Conservation (phyloP, 2,113 vertebrate species). For the Oncorhynchus tshawytscha region DNA sequence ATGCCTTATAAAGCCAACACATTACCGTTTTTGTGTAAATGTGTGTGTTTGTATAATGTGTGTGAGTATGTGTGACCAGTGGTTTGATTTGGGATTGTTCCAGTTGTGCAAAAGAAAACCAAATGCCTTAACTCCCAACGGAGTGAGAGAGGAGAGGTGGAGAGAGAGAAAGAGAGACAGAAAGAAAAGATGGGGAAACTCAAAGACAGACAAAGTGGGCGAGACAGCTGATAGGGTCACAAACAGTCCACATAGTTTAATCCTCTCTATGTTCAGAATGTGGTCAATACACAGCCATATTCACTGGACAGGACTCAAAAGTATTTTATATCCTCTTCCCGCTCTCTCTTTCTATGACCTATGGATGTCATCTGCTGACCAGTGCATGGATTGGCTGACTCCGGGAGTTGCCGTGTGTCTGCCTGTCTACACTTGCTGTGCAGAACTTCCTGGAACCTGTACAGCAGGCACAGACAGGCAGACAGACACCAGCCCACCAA, state of each 20-base stretch:
- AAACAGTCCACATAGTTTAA: neutral
- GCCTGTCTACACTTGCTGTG: slow-evolving; percentile 99
- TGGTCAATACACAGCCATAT: neutral
- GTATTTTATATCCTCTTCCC: neutral
- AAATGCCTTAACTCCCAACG: slow-evolving; percentile 60
- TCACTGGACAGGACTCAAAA: neutral
- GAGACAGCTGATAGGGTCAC: neutral
- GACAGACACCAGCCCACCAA: slow-evolving; percentile 94
- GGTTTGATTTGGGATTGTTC: slow-evolving; percentile 45
- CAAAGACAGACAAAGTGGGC: neutral
- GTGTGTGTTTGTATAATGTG: slow-evolving; percentile 69
- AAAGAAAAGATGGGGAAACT: neutral
- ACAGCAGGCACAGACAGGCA: slow-evolving; percentile 99
- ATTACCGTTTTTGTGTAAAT: neutral
- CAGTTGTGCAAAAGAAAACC: slow-evolving; percentile 55
- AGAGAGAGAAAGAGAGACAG: slow-evolving; percentile 45
- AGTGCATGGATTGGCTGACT: slow-evolving; percentile 78
- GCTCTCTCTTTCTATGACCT: neutral
- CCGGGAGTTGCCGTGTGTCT: slow-evolving; percentile 98
- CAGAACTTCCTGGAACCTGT: slow-evolving; percentile 99
- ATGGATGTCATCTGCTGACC: slow-evolving; percentile 10
- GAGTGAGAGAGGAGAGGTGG: slow-evolving; percentile 41
- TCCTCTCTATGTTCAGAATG: neutral
- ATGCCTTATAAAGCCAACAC: neutral
- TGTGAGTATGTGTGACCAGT: slow-evolving; percentile 37